Evolutionary conservation across 2,797 vertebrate species (phyloP).

Genomic region (Pteronotus mesoamericanus): DNA sequence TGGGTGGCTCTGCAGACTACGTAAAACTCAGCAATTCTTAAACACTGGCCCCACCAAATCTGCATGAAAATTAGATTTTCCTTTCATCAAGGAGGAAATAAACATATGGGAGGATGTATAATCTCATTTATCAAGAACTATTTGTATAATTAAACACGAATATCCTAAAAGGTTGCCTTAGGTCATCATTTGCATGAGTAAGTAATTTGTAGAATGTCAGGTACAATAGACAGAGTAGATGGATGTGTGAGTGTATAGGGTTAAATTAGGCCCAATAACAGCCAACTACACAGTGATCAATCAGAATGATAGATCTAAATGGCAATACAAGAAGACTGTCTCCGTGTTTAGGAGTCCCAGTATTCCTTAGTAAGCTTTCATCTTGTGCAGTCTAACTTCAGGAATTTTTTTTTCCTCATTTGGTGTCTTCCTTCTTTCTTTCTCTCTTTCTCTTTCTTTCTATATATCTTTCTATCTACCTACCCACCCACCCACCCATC

Average conservation of each 20-base stretch:
- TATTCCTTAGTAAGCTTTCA: constrained; percentile 83
- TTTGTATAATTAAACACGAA: constrained; percentile 99
- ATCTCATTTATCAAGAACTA: constrained; percentile 98
- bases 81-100: constrained; percentile 95
- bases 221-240: constrained; percentile 93
- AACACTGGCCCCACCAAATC: constrained; percentile 88
- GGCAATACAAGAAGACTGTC: constrained; percentile 92
- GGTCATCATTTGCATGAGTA: constrained; percentile 98
- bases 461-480: background rate
- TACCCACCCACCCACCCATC: background rate
- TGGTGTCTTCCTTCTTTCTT: background rate
- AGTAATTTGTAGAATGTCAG: constrained; percentile 99
- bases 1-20: constrained; percentile 80
- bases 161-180: constrained; percentile 93
- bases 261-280: constrained; percentile 99
- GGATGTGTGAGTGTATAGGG: constrained; percentile 93
- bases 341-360: constrained; percentile 77
- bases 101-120: constrained; percentile 90
- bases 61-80: constrained; percentile 99
- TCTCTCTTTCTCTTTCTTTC: too few species aligned
- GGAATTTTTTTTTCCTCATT: constrained; percentile 32
- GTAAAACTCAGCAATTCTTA: constrained; percentile 91
- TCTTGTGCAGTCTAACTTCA: constrained; percentile 62
- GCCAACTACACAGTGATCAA: constrained; percentile 98
- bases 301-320: constrained; percentile 99